Conservation (phyloP, 2,797 vertebrate species). For the Aphelocoma californica region DNA sequence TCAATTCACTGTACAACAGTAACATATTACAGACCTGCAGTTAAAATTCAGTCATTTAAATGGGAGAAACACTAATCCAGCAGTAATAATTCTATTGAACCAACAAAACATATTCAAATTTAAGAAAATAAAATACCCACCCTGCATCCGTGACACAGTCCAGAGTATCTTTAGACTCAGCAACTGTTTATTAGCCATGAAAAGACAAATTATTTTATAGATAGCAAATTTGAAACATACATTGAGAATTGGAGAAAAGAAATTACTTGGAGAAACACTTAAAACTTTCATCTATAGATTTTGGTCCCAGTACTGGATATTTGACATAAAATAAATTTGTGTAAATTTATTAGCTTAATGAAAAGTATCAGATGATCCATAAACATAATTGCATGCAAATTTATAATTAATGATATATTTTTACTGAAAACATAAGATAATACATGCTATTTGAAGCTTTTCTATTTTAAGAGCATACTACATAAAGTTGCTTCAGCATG, state of each 20-base stretch:
- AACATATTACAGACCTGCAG: background rate
- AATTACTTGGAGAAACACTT: background rate
- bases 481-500: background rate
- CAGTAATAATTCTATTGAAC: background rate
- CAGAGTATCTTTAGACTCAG: background rate
- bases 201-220: background rate
- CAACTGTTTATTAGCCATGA: background rate
- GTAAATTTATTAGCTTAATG: background rate
- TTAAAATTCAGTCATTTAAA: background rate
- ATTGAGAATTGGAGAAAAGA: background rate
- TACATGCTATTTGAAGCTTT: background rate
- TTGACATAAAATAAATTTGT: background rate
- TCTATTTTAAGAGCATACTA: background rate
- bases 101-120: background rate
- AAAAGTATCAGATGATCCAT: background rate
- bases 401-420: background rate
- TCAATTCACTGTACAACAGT: slow-evolving; percentile 15
- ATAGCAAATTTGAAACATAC: background rate
- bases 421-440: background rate
- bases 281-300: background rate
- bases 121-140: background rate
- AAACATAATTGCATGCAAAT: background rate
- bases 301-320: background rate
- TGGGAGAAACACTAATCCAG: background rate
- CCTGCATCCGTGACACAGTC: background rate